Evolutionary conservation across 2,113 vertebrate genomes (phyloP), one percentile per base, ranked within the genome.

Genomic region (Mohoua ochrocephala): DNA sequence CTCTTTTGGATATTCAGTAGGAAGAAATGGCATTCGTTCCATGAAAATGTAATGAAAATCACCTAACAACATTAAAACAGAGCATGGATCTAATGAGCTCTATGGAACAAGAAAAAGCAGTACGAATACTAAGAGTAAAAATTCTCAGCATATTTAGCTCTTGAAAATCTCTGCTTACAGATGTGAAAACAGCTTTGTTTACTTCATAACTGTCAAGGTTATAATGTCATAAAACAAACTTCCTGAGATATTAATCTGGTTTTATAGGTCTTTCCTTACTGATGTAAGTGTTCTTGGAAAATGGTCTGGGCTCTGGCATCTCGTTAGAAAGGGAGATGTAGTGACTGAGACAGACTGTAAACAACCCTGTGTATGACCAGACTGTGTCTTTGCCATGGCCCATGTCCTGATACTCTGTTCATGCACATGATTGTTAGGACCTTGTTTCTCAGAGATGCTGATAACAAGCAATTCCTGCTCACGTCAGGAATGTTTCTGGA

Each of bases 141-240:
- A 87, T 84, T 74, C 42, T 83, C 45, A 60, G 28, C 39, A n/a
- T 74, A 75, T 68, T 79, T 77, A 70, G 52, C n/a, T 79, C 44
- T 80, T 84, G 47, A 83, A 79, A 84, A 82, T 45, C 45, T 63
- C 68, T 84, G 27, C 35, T 88, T 95, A 69, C 41, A 84, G 28
- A 83, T 76, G 47, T 82, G 49, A 50, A 88, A 93, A 79, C 68
- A 91, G 11, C 28, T 91, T 94, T 87, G 54, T 84, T 95, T 96
- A 93, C n/a, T 85, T 88, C 77, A 71, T 57, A 91, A 68, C 37
- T 84, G 14, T 73, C 60, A 89, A 24, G 41, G 35, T 80, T 85
- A 78, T 59, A 52, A 53, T 20, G 21, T 19, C 65, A 93, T 86
- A 91, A 92, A 91, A 92, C 27, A 92, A 86, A 47, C 23, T 64